Conservation (phyloP, 2,113 vertebrate genomes). For the Saccopteryx bilineata region DNA sequence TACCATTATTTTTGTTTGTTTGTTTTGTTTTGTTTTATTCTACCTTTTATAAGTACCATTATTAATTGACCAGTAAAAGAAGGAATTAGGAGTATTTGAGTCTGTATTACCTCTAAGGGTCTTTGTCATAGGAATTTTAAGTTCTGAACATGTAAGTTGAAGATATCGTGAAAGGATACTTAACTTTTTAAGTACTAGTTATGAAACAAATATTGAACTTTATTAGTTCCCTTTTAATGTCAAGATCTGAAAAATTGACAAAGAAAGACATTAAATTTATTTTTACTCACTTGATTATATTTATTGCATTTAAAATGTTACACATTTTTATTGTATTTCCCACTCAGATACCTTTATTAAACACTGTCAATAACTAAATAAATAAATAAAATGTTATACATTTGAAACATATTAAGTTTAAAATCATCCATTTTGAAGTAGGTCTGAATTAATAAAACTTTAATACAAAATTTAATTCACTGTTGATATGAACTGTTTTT, state of each 20-base stretch:
- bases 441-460: neutral
- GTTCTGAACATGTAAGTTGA: neutral
- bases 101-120: neutral
- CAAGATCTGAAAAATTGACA: neutral
- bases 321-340: neutral
- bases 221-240: neutral
- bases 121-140: neutral
- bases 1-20: neutral
- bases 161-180: neutral
- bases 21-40: no score
- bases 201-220: neutral
- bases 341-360: neutral
- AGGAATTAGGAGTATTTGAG: neutral
- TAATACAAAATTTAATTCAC: conserved; percentile 11
- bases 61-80: neutral
- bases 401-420: no score
- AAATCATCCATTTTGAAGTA: neutral
- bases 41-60: neutral
- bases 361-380: neutral
- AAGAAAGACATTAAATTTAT: neutral
- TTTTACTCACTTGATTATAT: neutral
- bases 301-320: conserved; percentile 43
- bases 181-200: neutral
- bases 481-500: neutral
- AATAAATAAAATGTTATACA: neutral